phyloP scores from a whole-genome alignment of 1,140 invertebrate species.

The Dryas iulia region DNA sequence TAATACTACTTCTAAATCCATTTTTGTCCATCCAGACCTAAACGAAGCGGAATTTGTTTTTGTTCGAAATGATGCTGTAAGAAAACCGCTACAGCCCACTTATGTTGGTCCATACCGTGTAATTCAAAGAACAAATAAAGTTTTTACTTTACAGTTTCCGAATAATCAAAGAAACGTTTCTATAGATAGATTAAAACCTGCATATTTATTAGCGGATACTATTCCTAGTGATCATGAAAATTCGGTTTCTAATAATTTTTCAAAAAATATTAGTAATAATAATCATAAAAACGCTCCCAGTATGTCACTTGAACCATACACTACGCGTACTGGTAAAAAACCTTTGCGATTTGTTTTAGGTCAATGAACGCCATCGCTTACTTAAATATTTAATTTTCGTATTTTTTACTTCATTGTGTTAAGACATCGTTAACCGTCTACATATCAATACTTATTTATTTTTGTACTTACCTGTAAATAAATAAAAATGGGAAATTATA shows the following conservation, averaged over 20 bases:
- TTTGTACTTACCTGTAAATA: too few relatives aligned
- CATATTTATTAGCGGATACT: constrained; percentile 9
- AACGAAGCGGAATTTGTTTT: constrained; percentile 5
- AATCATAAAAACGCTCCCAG: too few relatives aligned
- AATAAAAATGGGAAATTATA: too few relatives aligned
- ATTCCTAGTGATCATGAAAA: constrained; percentile 11
- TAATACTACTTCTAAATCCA: constrained; percentile 2
- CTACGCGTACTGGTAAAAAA: too few relatives aligned
- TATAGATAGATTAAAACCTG: constrained; percentile 11
- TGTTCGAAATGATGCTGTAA: constrained; percentile 9
- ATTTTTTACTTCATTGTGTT: too few relatives aligned
- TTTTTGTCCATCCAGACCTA: constrained; percentile 9
- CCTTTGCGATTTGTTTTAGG: constrained; percentile 2
- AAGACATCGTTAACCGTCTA: too few relatives aligned
- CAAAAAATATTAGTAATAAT: constrained; percentile 9
- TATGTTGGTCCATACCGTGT: constrained; percentile 11
- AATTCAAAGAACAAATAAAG: constrained; percentile 9
- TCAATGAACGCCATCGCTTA: too few relatives aligned
- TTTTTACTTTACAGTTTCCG: too few relatives aligned
- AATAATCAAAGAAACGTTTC: constrained; percentile 8
- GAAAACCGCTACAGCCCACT: constrained; percentile 9
- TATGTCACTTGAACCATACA: too few relatives aligned
- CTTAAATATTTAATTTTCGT: too few relatives aligned
- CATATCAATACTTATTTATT: too few relatives aligned
- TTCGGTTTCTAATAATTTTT: constrained; percentile 9